Percentiles rank a stretch among this genome's conserved stretches.
Conservation (phyloP, 1,140 invertebrate genomes). For the Brachystomella parvula region DNA sequence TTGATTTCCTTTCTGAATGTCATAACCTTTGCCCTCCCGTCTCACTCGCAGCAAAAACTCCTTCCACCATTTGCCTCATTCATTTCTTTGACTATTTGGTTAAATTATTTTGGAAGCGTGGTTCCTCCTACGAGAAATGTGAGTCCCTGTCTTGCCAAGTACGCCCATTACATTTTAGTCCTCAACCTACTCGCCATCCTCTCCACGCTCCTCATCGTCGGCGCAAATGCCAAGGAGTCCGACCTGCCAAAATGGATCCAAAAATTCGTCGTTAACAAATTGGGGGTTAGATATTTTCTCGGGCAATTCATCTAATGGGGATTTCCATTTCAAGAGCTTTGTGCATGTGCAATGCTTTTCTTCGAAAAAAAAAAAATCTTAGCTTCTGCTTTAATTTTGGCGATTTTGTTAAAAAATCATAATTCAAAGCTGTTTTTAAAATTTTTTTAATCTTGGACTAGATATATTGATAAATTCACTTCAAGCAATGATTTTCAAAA, state of each 20-base stretch:
- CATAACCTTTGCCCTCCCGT: not conserved
- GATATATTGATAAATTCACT: no score
- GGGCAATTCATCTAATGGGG: not conserved
- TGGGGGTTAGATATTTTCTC: not conserved
- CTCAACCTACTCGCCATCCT: not conserved
- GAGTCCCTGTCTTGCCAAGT: not conserved
- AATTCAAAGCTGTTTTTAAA: no score
- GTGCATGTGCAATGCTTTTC: not conserved
- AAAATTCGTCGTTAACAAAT: not conserved
- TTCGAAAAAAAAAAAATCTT: not conserved
- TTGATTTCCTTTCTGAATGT: not conserved
- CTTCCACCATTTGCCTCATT: not conserved
- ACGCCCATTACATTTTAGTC: not conserved
- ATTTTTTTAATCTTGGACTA: no score
- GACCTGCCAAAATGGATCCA: not conserved
- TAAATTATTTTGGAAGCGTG: not conserved
- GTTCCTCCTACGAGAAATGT: not conserved
- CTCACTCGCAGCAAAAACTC: not conserved
- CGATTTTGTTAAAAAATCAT: not conserved
- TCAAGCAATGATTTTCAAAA: no score
- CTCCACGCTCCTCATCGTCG: not conserved
- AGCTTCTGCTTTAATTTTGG: not conserved
- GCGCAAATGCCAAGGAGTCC: not conserved
- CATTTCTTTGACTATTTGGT: not conserved
- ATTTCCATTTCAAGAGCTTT: not conserved